Percentiles rank a stretch among this genome's conserved stretches.
Conservation (phyloP, 35 echinoderm and acorn worm genomes). For the Ophioderma brevispina region DNA sequence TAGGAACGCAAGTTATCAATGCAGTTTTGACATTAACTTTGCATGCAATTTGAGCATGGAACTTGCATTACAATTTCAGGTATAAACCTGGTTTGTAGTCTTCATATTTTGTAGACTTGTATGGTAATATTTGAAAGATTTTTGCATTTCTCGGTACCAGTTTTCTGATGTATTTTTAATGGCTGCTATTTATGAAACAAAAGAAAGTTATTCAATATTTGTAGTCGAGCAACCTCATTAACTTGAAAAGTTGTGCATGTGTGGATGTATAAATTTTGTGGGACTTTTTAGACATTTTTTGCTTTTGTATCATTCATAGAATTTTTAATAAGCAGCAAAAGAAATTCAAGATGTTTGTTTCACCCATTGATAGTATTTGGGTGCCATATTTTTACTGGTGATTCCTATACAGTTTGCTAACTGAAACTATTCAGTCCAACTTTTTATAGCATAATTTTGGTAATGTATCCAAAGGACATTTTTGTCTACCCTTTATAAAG, state of each 20-base stretch:
- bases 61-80: background rate
- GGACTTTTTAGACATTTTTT: slow-evolving; percentile 45
- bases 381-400: slow-evolving; percentile 42
- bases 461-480: slow-evolving; percentile 17
- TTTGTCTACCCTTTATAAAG: slow-evolving; percentile 25
- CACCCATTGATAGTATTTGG: slow-evolving; percentile 14
- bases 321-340: slow-evolving; percentile 37
- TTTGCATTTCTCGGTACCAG: slow-evolving; percentile 11
- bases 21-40: slow-evolving; percentile 9
- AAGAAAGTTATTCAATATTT: slow-evolving; percentile 10
- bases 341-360: slow-evolving; percentile 34
- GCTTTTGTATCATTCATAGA: slow-evolving; percentile 50
- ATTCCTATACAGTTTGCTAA: slow-evolving; percentile 36
- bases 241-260: slow-evolving; percentile 35
- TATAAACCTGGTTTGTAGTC: background rate
- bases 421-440: slow-evolving; percentile 24
- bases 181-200: slow-evolving; percentile 31
- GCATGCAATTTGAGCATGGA: slow-evolving; percentile 3
- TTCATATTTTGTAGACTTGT: slow-evolving; percentile 5
- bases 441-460: slow-evolving; percentile 28
- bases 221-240: background rate
- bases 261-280: slow-evolving; percentile 32
- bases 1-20: slow-evolving; percentile 10
- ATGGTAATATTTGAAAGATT: background rate
- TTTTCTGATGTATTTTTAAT: slow-evolving; percentile 33